Evolutionary conservation across 2,113 vertebrate genomes (phyloP).

Genomic region (Piprites chloris): DNA sequence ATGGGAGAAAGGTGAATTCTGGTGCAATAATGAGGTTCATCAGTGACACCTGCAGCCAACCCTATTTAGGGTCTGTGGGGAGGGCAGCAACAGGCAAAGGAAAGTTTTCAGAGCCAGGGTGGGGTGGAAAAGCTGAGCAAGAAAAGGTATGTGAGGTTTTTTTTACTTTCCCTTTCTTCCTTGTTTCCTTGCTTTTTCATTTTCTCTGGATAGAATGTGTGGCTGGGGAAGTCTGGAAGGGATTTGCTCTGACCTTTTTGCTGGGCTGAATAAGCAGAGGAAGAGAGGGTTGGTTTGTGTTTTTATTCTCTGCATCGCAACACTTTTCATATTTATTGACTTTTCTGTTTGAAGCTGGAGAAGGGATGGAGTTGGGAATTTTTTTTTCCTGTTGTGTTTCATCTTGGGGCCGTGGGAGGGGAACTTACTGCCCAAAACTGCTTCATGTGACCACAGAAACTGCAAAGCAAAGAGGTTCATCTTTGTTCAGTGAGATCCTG

Average conservation of each 20-base stretch:
- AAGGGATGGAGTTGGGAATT: background rate
- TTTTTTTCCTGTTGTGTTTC: background rate
- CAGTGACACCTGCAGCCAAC: background rate
- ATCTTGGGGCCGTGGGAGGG: too few relatives aligned
- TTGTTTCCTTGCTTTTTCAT: rapidly evolving
- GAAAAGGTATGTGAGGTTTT: background rate
- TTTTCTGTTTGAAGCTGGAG: background rate
- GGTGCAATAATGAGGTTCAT: background rate
- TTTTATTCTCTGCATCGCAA: background rate
- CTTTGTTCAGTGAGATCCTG: background rate
- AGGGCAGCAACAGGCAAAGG: rapidly evolving
- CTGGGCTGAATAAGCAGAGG: background rate
- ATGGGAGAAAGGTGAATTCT: background rate
- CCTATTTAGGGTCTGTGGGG: background rate
- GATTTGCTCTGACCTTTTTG: background rate
- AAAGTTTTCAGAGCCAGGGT: rapidly evolving
- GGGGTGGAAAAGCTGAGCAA: rapidly evolving
- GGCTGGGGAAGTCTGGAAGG: background rate
- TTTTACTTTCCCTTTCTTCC: rapidly evolving
- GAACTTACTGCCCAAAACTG: background rate
- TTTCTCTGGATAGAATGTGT: rapidly evolving
- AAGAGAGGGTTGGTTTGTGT: background rate
- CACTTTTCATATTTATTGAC: background rate
- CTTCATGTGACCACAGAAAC: background rate
- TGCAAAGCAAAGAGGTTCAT: background rate